These are phyloP conservation scores for Fulica atra DNA, from an alignment of 2,113 vertebrate genomes.

Conservation along the genomic window DNA sequence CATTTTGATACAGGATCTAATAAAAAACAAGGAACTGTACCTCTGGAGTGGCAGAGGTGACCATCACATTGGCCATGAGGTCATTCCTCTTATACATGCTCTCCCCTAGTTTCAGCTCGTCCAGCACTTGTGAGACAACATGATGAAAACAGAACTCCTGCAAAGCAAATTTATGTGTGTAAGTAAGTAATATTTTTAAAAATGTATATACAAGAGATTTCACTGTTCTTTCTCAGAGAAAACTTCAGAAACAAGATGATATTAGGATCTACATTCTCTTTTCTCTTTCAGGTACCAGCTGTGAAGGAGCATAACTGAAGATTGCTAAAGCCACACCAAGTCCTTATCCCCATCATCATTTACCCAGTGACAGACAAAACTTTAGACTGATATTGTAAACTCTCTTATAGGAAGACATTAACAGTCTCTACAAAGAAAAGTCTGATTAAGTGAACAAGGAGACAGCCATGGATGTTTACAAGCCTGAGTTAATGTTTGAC, in stretches of 20 bases:
- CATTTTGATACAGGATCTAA: neutral
- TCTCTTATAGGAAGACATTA: neutral
- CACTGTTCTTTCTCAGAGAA: neutral
- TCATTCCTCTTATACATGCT: slow-evolving; percentile 87
- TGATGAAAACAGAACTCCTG: slow-evolving; percentile 69
- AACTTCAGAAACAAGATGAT: neutral
- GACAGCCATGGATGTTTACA: neutral
- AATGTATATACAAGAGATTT: neutral
- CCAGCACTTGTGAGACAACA: slow-evolving; percentile 68
- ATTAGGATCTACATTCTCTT: neutral
- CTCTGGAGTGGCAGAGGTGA: slow-evolving; percentile 84
- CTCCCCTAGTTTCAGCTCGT: slow-evolving; percentile 69
- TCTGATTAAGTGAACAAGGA: neutral
- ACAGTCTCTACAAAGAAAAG: neutral
- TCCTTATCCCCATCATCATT: neutral
- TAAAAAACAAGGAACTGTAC: slow-evolving; percentile 43
- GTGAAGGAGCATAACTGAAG: neutral
- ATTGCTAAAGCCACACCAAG: neutral
- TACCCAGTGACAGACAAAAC: neutral
- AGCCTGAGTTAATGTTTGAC: neutral
- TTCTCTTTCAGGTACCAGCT: neutral
- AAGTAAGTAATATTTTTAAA: neutral
- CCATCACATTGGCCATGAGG: slow-evolving; percentile 81
- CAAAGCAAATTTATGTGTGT: slow-evolving; percentile 46
- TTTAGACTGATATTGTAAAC: neutral